phyloP scores from a whole-genome alignment of 2,888 invertebrate genomes.

The Xestia c-nigrum region DNA sequence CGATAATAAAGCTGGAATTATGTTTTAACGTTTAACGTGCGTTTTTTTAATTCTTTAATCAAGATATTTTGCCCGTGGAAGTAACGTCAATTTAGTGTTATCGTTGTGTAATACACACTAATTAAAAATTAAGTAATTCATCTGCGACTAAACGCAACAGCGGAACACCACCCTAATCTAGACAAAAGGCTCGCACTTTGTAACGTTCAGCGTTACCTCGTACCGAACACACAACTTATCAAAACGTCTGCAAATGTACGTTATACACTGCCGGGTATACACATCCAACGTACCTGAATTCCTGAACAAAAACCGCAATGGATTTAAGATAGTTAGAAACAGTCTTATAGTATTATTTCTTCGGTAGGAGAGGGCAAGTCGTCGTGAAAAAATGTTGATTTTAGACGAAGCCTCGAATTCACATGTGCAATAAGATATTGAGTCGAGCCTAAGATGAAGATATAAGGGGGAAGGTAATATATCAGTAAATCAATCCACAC shows the following conservation, averaged over 20 bases:
- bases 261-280: conserved; percentile 71
- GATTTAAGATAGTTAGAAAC: conserved; percentile 30
- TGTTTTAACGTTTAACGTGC: background rate
- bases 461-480: conserved; percentile 67
- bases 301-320: conserved; percentile 68
- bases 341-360: conserved; percentile 74
- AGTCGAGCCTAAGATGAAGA: conserved; percentile 66
- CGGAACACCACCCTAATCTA: conserved; percentile 79
- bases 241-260: conserved; percentile 57
- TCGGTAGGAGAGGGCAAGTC: conserved; percentile 73
- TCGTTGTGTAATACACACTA: background rate
- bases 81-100: background rate
- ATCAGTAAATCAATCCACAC: conserved; percentile 57
- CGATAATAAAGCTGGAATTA: background rate
- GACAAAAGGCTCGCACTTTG: conserved; percentile 90
- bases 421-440: conserved; percentile 84
- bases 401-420: conserved; percentile 78
- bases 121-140: background rate
- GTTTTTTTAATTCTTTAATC: background rate
- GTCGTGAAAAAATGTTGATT: conserved; percentile 85
- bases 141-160: conserved; percentile 58
- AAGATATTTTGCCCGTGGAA: background rate
- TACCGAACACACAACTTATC: conserved; percentile 73
- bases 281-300: background rate
- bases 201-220: conserved; percentile 87